Evolutionary conservation across 2,797 vertebrate species (phyloP), one percentile per base, ranked within the genome.

Genomic region (Gymnopithys bicolor): DNA sequence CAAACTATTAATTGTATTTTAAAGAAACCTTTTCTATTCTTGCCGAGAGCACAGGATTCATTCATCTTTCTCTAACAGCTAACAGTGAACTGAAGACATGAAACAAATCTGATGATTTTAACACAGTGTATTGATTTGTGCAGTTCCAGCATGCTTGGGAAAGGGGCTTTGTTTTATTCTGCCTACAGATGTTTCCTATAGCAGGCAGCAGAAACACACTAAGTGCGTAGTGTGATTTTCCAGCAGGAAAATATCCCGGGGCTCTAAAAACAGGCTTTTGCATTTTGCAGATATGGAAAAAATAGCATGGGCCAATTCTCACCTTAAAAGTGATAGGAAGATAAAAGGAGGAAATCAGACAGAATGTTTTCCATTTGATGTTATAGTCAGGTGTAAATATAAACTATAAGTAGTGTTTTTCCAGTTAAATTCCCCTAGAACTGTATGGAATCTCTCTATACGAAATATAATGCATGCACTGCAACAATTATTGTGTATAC

Each of bases 81-180:
- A 67, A 81, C n/a, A 77, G 27, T 88, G 77, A 95, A 90, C 56
- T 66, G 33, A 93, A 93, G 30, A 68, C 78, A 89, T 58, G 55
- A 94, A 96, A 91, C 21, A 59, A 95, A 93, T 89, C 88, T 93
- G 75, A 56, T 94, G 5, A 74, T 91, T 85, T 90, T 90, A 87
- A 68, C 80, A 90, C 39, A 85, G n/a, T 84, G 33, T 94, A 94
- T 93, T 88, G 90, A 95, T 96, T 94, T 45, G 45, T 93, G 52
- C 73, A 87, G 69, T 69, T 53, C 33, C 51, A 67, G 15, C 56
- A 28, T 49, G 52, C 17, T 69, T 94, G 85, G 53, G 83, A 81
- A 48, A 86, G 37, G 52, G 33, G 21, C 49, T 48, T 69, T 89
- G 55, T 95, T 96, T 96, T 79, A 87, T 91, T 96, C 70, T 92